Percentiles rank a stretch among this genome's conserved stretches.
Conservation (phyloP, 2,888 invertebrate species). For the Lapara coniferarum region DNA sequence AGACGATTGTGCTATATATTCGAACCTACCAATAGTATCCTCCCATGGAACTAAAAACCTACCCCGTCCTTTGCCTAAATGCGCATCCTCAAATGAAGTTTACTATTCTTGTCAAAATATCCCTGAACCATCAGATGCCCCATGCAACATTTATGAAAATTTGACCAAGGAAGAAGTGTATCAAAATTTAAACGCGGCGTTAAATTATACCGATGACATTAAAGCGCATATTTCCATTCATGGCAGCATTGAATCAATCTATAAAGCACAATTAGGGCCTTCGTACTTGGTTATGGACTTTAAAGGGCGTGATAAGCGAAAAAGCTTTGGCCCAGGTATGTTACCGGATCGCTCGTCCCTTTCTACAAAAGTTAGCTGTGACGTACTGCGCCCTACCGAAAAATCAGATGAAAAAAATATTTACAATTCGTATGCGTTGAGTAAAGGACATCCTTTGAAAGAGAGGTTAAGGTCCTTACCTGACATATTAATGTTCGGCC, state of each 20-base stretch:
- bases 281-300: neutral
- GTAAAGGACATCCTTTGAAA: conserved; percentile 29
- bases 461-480: conserved; percentile 40
- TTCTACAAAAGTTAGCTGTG: conserved; percentile 14
- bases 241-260: neutral
- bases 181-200: conserved; percentile 30
- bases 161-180: conserved; percentile 24
- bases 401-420: neutral
- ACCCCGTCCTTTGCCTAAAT: neutral
- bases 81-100: neutral
- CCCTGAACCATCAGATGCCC: neutral
- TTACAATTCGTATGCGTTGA: conserved; percentile 7
- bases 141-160: conserved; percentile 6
- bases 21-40: neutral
- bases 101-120: conserved; percentile 8
- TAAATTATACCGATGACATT: conserved; percentile 50
- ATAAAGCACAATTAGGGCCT: neutral
- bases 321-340: neutral
- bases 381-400: neutral
- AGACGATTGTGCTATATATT: neutral
- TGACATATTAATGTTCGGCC: conserved; percentile 35
- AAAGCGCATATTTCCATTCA: conserved; percentile 39
- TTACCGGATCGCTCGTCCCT: neutral
- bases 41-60: neutral
- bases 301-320: neutral